Conservation (phyloP, 37 sponge, comb jelly and placozoan genomes). For the Axinella damicornis region DNA sequence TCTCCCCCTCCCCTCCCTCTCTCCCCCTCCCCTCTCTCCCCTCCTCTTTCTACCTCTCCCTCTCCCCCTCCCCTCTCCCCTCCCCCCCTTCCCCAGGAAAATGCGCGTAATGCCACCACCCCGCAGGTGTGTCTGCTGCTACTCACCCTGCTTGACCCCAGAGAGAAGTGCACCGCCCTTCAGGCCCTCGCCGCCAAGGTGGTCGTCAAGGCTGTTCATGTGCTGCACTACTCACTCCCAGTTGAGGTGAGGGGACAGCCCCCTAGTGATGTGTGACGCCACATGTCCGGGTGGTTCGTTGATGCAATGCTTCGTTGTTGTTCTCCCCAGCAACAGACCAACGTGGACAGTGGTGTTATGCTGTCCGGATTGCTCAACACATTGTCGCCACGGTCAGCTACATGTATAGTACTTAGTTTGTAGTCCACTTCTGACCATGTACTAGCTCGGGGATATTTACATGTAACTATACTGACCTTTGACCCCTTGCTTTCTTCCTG, state of each 20-base stretch:
- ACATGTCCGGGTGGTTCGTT: not conserved
- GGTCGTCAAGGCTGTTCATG: slow-evolving; percentile 64
- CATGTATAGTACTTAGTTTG: too few relatives aligned
- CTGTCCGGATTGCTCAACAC: slow-evolving; percentile 58
- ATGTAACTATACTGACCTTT: not conserved
- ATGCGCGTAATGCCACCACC: slow-evolving; percentile 28
- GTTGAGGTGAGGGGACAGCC: slow-evolving; percentile 29
- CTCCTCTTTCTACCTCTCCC: too few relatives aligned
- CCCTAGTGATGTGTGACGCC: not conserved
- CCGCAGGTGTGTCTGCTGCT: slow-evolving; percentile 35
- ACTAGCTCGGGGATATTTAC: too few relatives aligned
- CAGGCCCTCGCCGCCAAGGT: slow-evolving; percentile 63
- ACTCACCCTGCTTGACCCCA: slow-evolving; percentile 60
- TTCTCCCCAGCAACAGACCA: slow-evolving; percentile 5
- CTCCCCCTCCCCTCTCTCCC: too few relatives aligned
- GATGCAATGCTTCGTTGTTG: not conserved
- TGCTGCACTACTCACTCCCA: slow-evolving; percentile 49
- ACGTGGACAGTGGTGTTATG: slow-evolving; percentile 50
- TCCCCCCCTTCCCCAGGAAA: slow-evolving; percentile 16
- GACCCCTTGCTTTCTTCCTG: not conserved
- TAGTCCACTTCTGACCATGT: too few relatives aligned
- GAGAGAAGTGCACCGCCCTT: slow-evolving; percentile 53
- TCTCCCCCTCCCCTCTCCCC: too few relatives aligned
- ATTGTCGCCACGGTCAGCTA: slow-evolving; percentile 48
- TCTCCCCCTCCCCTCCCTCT: too few relatives aligned